Base-by-base conservation (phyloP, 1,140 invertebrate genomes). In the Tetranychus urticae region DNA sequence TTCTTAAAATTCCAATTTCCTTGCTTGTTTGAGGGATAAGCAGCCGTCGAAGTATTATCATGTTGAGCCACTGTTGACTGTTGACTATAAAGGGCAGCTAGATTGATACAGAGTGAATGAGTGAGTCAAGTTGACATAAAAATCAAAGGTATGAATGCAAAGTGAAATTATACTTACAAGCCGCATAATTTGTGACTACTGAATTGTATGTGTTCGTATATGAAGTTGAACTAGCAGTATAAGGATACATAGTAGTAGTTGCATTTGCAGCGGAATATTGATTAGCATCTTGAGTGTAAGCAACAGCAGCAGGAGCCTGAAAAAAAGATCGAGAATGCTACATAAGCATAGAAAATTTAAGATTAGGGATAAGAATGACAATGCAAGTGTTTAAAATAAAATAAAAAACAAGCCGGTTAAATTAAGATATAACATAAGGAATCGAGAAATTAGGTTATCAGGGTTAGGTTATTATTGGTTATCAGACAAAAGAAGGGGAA, bases 1-100 rank as follows among this genome's bases (percentile, higher is more conserved):
- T 47, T 61, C 60, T 45, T 63, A 57, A 45, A 63, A 59, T 61
- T 63, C 60, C 47, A 47, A 50, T 60, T 56, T n/a, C 14, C 14
- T n/a, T 10, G 33, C 23, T 56, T 56, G 12, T 34, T 34, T 56
- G 55, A 56, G 8, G 55, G 12, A 33, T 56, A 56, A 1, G 33
- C 37, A 12, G 55, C 55, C 13, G 55, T 36, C 14, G 33, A 34
- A 56, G 55, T 2, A 23, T n/a, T n/a, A 56, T 56, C 55, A 56
- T 39, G 34, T 36, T 56, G 55, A 39, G 14, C 55, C 0, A 56
- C 37, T 56, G 55, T 36, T 2, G 55, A 12, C 31, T 52, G 50
- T 36, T 56, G 55, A 56, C 33, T 56, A 56, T 56, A 56, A 34
- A 56, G 55, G 36, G 55, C 55, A 8, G 55, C 55, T 56, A 33